Percentiles rank a stretch among this genome's conserved stretches.
phyloP scores from a whole-genome alignment of 2,113 vertebrate genomes.

The Crotalus tigris region DNA sequence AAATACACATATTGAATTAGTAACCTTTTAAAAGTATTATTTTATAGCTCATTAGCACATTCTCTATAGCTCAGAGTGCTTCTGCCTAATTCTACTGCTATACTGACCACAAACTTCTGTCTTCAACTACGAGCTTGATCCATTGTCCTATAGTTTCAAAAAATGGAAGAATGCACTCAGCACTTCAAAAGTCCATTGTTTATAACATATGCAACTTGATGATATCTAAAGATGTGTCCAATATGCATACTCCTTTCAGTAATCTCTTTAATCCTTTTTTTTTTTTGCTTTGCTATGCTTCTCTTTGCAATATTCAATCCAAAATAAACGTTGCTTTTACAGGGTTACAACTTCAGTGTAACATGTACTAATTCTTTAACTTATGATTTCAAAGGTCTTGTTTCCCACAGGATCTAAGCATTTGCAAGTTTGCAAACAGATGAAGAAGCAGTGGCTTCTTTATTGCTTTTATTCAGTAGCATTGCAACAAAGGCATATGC shows the following conservation, averaged over 20 bases:
- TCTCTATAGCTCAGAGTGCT: neutral
- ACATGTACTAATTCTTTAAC: neutral
- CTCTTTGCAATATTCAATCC: neutral
- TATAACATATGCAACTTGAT: neutral
- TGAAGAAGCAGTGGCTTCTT: neutral
- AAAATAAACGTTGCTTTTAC: neutral
- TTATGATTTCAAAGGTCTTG: neutral
- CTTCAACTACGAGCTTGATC: neutral
- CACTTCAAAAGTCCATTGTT: neutral
- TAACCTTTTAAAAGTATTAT: neutral
- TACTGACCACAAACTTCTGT: neutral
- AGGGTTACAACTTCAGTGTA: neutral
- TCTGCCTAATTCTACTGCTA: neutral
- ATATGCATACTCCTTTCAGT: neutral
- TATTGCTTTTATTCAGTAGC: neutral
- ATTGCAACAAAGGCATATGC: neutral
- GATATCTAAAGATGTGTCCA: neutral
- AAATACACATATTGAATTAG: neutral
- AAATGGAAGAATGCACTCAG: neutral
- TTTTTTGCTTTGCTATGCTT: neutral
- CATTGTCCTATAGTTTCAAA: neutral
- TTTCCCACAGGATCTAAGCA: neutral
- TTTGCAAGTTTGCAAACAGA: neutral
- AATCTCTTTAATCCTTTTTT: neutral
- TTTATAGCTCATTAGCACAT: neutral